A percentile compares a stretch with the other conserved stretches of the same genome.
These are phyloP conservation scores for Podocnemis expansa DNA, from an alignment of 2,113 vertebrate genomes.

Conservation along the genomic window DNA sequence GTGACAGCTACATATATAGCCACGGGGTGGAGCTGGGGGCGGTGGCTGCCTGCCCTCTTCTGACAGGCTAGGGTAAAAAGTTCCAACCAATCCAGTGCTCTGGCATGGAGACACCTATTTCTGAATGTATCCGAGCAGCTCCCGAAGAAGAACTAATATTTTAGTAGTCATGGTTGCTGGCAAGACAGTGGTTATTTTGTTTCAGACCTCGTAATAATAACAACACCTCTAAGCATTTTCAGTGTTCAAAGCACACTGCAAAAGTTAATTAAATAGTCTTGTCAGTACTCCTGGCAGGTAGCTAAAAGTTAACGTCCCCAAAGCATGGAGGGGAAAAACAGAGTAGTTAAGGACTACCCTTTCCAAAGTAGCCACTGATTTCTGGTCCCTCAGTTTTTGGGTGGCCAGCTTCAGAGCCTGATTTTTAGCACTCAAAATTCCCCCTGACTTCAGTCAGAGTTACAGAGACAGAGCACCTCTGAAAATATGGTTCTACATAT, in stretches of 20 bases:
- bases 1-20: too few relatives aligned
- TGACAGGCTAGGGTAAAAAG: too few relatives aligned
- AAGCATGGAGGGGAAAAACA: not conserved
- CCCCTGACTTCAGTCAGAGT: not conserved
- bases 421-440: fast-evolving
- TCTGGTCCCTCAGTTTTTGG: not conserved
- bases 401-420: not conserved
- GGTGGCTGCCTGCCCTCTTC: too few relatives aligned
- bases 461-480: fast-evolving
- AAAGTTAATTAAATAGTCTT: not conserved
- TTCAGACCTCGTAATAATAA: not conserved
- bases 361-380: not conserved
- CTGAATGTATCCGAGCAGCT: too few relatives aligned
- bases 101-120: too few relatives aligned
- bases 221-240: not conserved
- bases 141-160: too few relatives aligned
- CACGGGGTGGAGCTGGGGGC: too few relatives aligned
- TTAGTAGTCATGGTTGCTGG: not conserved
- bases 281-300: not conserved
- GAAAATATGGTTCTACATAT: not conserved
- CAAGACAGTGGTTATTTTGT: not conserved
- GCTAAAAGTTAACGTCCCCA: not conserved
- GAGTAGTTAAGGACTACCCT: not conserved
- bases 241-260: not conserved
- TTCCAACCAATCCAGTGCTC: too few relatives aligned